These are phyloP conservation scores for Podocnemis expansa DNA, from an alignment of 2,113 vertebrate genomes.

Conservation along the genomic window DNA sequence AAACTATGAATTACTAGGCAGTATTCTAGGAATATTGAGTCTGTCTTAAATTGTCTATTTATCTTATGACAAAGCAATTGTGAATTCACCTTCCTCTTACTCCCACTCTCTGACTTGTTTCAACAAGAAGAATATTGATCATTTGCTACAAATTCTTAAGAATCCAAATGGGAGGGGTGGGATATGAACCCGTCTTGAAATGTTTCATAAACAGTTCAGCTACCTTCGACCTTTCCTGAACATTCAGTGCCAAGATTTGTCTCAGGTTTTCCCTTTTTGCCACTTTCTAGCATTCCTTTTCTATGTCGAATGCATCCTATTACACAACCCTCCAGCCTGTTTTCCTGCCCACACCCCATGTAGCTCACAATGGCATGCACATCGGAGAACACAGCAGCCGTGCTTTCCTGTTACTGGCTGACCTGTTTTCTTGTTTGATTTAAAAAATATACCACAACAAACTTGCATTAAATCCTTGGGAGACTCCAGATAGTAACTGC, in stretches of 20 bases:
- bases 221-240: neutral
- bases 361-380: neutral
- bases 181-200: neutral
- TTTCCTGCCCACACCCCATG: neutral
- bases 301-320: neutral
- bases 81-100: neutral
- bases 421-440: neutral
- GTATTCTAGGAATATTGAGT: neutral
- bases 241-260: neutral
- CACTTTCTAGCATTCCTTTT: neutral
- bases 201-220: neutral
- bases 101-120: neutral
- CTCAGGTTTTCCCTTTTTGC: constrained; percentile 18
- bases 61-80: neutral
- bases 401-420: neutral
- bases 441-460: neutral
- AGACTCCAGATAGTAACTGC: neutral
- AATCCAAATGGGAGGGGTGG: neutral
- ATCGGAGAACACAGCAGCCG: neutral
- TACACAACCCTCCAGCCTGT: neutral
- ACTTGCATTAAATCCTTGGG: neutral
- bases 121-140: neutral
- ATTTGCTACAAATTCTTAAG: neutral
- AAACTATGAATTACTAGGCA: too few relatives aligned
- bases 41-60: neutral